Percentiles rank a stretch among this genome's conserved stretches.
These are phyloP conservation scores for Macropus fuliginosus DNA, from an alignment of 2,797 vertebrate species.

Conservation along the genomic window DNA sequence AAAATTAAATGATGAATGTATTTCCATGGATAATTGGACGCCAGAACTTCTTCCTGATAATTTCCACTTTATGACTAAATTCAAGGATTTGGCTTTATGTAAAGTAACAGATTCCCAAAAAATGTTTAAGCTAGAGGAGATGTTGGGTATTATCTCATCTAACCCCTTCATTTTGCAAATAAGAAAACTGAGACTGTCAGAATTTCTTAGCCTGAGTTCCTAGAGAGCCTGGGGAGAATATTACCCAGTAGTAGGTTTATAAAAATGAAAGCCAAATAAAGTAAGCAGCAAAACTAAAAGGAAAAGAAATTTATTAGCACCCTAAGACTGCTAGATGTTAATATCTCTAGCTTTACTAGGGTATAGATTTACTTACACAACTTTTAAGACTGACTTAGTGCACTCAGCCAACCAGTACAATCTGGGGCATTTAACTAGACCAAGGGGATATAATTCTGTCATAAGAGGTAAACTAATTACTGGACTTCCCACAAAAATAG, in stretches of 20 bases:
- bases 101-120: neutral
- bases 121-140: neutral
- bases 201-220: neutral
- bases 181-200: slow-evolving; percentile 25
- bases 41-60: neutral
- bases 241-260: neutral
- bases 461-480: neutral
- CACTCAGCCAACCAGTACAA: neutral
- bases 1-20: neutral
- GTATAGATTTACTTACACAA: neutral
- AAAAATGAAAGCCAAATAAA: neutral
- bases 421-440: neutral
- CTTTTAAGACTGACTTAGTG: neutral
- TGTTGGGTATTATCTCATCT: slow-evolving; percentile 9
- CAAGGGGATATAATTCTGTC: neutral
- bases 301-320: neutral
- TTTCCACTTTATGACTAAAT: neutral
- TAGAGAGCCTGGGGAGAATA: neutral
- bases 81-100: neutral
- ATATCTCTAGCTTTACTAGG: neutral
- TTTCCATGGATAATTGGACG: neutral
- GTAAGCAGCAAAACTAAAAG: neutral
- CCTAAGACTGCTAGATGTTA: neutral
- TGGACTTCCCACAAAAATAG: neutral
- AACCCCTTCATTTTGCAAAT: slow-evolving; percentile 36